A percentile compares a stretch with the other conserved stretches of the same genome.
These are phyloP conservation scores for Turdus rufiventris DNA, from an alignment of 2,113 vertebrate species.

Conservation along the genomic window DNA sequence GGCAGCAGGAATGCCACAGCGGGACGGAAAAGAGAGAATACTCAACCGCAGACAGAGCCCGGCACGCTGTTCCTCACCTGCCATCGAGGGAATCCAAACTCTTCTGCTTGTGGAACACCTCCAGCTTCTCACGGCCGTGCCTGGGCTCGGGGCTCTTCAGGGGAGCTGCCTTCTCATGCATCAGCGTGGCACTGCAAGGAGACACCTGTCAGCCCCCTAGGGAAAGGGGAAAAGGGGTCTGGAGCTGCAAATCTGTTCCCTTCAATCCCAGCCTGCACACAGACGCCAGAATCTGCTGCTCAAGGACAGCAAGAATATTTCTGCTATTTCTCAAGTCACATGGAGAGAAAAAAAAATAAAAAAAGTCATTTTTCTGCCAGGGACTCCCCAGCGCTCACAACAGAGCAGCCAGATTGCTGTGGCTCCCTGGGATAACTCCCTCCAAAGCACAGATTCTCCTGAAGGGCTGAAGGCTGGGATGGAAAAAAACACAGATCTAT, in stretches of 20 bases:
- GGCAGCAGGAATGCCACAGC: background rate
- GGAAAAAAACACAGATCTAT: background rate
- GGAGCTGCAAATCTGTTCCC: background rate
- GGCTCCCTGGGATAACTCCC: rapidly evolving
- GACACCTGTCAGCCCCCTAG: background rate
- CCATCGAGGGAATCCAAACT: slow-evolving; percentile 20
- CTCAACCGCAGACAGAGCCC: rapidly evolving
- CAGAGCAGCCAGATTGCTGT: background rate
- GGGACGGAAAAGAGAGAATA: background rate
- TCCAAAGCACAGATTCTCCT: background rate
- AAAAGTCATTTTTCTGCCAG: background rate
- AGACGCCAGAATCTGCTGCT: rapidly evolving
- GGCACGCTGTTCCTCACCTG: background rate
- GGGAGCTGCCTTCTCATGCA: slow-evolving; percentile 61
- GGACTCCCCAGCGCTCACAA: rapidly evolving
- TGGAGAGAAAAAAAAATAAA: background rate
- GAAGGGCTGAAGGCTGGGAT: background rate
- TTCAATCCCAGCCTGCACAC: background rate
- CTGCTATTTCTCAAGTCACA: background rate
- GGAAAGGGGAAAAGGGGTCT: background rate
- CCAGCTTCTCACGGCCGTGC: slow-evolving; percentile 38
- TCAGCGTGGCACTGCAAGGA: slow-evolving; percentile 43
- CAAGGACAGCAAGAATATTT: background rate
- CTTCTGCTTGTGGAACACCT: slow-evolving; percentile 55
- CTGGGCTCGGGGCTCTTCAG: slow-evolving; percentile 51